Percentiles rank a stretch among this genome's conserved stretches.
These are phyloP conservation scores for Notechis scutatus DNA, from an alignment of 2,113 vertebrate genomes.

Conservation along the genomic window DNA sequence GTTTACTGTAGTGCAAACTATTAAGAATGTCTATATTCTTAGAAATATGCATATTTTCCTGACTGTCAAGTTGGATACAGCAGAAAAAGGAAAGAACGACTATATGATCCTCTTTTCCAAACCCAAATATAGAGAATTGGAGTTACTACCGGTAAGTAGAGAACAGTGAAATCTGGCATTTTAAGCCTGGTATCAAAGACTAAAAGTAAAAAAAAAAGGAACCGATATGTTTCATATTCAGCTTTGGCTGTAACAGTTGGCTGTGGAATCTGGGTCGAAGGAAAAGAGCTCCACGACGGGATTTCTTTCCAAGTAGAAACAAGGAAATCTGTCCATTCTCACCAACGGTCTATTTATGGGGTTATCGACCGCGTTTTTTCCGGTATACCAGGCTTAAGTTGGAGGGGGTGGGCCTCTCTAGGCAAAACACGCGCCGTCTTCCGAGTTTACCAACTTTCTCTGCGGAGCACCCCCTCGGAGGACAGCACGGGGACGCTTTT, in stretches of 20 bases:
- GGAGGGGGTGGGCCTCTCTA: neutral
- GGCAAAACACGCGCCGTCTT: neutral
- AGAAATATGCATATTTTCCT: neutral
- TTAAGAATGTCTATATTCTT: neutral
- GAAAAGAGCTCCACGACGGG: neutral
- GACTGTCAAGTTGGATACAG: neutral
- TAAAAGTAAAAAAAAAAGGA: neutral
- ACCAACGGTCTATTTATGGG: neutral
- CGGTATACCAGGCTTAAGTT: neutral
- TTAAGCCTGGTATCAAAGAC: neutral
- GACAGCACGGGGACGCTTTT: neutral
- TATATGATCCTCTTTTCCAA: neutral
- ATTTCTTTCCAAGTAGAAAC: neutral
- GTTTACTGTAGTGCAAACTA: neutral
- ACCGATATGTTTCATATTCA: neutral
- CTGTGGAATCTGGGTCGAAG: neutral
- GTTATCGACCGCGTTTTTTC: neutral
- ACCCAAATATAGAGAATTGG: neutral
- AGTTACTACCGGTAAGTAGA: neutral
- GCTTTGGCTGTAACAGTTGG: neutral
- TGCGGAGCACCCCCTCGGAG: neutral
- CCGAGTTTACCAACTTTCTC: neutral
- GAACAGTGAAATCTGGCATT: neutral
- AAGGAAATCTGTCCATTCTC: neutral
- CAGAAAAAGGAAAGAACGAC: neutral